Conservation (phyloP, 2,888 invertebrate genomes). For the Sinhomidia bicolor region DNA sequence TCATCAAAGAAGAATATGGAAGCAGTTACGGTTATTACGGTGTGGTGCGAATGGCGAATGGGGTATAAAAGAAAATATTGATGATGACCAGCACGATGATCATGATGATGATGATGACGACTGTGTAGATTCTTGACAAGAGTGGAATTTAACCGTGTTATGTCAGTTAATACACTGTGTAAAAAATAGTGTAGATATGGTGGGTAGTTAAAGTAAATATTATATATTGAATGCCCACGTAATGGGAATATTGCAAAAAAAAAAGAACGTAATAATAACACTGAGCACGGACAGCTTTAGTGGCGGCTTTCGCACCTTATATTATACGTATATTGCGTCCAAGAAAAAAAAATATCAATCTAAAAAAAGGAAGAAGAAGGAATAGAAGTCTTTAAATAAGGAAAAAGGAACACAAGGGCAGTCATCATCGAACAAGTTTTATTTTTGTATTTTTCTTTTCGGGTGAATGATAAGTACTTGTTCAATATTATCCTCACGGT, state of each 20-base stretch:
- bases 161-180: neutral
- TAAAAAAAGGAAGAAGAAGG: too few relatives aligned
- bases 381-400: slow-evolving; percentile 21
- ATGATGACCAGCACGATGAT: too few relatives aligned
- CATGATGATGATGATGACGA: too few relatives aligned
- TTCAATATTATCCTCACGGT: slow-evolving; percentile 33
- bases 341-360: too few relatives aligned
- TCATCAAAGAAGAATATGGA: too few relatives aligned
- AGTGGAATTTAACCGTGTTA: neutral
- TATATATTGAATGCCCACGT: too few relatives aligned
- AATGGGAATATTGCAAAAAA: neutral
- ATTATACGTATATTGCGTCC: neutral
- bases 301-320: neutral
- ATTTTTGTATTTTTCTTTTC: too few relatives aligned
- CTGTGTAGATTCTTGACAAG: neutral
- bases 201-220: neutral
- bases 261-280: too few relatives aligned
- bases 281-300: neutral
- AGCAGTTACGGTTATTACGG: neutral
- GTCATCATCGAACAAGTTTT: neutral
- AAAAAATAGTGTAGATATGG: neutral
- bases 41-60: neutral
- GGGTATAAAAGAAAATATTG: slow-evolving; percentile 11
- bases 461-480: slow-evolving; percentile 15
- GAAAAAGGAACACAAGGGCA: slow-evolving; percentile 10